phyloP scores from a whole-genome alignment of 2,113 vertebrate genomes.

The Oceanites oceanicus region DNA sequence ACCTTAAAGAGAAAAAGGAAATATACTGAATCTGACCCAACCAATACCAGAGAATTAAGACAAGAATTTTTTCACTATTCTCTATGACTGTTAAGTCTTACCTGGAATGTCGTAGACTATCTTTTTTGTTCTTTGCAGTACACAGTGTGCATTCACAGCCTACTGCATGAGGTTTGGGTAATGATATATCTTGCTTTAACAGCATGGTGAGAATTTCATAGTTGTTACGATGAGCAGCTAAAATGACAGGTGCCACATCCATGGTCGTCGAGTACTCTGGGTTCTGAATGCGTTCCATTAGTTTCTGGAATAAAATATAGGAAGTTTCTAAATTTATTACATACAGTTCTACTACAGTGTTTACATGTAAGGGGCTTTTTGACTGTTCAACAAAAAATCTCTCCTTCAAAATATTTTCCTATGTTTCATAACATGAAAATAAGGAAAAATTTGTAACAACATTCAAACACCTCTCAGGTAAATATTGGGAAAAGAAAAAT shows the following conservation, averaged over 20 bases:
- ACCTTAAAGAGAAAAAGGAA: not conserved
- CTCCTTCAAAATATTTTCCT: not conserved
- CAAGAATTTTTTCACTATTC: not conserved
- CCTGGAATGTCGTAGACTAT: conserved; percentile 97
- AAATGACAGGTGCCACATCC: conserved; percentile 97
- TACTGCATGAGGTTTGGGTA: conserved; percentile 95
- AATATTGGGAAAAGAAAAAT: not conserved
- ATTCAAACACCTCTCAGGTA: not conserved
- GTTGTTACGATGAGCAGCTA: conserved; percentile 98
- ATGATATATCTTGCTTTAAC: conserved; percentile 95
- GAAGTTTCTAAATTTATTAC: conserved; percentile 34
- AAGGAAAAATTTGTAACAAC: not conserved
- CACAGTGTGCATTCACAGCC: conserved; percentile 97
- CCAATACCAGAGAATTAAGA: not conserved
- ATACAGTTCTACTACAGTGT: not conserved
- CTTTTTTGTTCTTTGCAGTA: conserved; percentile 99
- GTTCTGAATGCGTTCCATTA: conserved; percentile 98
- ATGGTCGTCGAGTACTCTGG: conserved; percentile 98
- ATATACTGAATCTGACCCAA: not conserved
- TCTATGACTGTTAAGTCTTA: conserved; percentile 15
- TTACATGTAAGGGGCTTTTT: not conserved
- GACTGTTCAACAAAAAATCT: not conserved
- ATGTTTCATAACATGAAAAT: not conserved
- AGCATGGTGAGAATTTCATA: conserved; percentile 99
- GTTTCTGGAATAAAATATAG: conserved; percentile 81